Conservation (phyloP, 2,797 vertebrate species). For the Nannoperca obscura region DNA sequence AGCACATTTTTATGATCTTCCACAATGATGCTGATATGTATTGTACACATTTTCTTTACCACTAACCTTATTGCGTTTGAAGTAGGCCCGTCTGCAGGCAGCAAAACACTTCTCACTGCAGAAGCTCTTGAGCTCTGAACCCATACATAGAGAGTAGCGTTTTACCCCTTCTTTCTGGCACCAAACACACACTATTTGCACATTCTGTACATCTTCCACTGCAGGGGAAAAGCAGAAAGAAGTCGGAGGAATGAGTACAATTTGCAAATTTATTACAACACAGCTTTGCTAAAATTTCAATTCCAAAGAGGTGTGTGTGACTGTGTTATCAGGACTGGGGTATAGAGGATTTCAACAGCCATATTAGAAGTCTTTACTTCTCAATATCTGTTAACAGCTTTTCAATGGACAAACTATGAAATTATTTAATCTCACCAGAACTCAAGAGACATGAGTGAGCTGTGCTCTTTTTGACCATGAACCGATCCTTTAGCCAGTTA, state of each 20-base stretch:
- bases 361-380: background rate
- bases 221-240: constrained; percentile 57
- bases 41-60: background rate
- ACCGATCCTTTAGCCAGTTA: background rate
- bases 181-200: constrained; percentile 99
- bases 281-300: background rate
- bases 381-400: constrained; percentile 10
- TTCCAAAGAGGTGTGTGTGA: background rate
- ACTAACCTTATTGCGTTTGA: constrained; percentile 99
- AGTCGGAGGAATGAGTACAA: background rate
- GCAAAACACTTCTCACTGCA: constrained; percentile 99
- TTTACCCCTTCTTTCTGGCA: constrained; percentile 99
- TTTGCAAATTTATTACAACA: background rate
- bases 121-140: constrained; percentile 98
- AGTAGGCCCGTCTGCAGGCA: constrained; percentile 96
- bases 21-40: background rate
- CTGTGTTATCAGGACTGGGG: background rate
- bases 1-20: background rate
- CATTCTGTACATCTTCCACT: constrained; percentile 97
- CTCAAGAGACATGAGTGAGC: background rate
- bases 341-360: background rate
- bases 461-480: no score
- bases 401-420: background rate
- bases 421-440: background rate
- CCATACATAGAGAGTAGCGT: constrained; percentile 98